A percentile compares a stretch with the other conserved stretches of the same genome.
phyloP scores from a whole-genome alignment of 2,888 invertebrate genomes.

The Meghimatium bilineatum region DNA sequence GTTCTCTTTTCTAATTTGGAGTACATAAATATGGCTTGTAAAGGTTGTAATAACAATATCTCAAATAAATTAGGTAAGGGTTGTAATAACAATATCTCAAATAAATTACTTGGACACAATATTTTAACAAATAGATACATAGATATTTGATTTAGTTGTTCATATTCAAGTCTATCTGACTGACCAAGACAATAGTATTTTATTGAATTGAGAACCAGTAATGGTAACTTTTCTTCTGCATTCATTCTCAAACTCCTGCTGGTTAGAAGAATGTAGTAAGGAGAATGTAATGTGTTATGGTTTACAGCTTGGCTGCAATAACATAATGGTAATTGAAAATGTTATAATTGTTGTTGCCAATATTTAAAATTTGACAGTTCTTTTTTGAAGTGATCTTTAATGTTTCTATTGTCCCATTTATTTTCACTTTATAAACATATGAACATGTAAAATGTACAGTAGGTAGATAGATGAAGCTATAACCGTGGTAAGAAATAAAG shows the following conservation, averaged over 20 bases:
- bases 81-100: background rate
- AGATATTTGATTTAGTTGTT: background rate
- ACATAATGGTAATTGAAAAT: background rate
- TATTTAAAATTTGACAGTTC: background rate
- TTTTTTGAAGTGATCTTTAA: background rate
- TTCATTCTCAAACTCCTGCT: too few relatives aligned
- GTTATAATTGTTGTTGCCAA: background rate
- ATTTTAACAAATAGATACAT: too few relatives aligned
- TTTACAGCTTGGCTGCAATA: too few relatives aligned
- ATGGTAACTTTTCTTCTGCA: too few relatives aligned
- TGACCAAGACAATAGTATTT: background rate
- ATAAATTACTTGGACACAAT: background rate
- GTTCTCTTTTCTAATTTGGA: background rate
- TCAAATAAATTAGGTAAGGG: background rate
- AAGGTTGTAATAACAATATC: background rate
- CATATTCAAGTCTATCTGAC: background rate
- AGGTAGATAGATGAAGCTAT: background rate
- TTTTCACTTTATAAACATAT: background rate
- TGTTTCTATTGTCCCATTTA: background rate
- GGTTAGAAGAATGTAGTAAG: too few relatives aligned
- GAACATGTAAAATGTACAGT: background rate
- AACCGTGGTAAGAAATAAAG: background rate
- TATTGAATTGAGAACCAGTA: too few relatives aligned
- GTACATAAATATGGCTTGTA: background rate
- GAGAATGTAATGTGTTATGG: too few relatives aligned